Conservation (phyloP, 35 echinoderm and acorn worm species). For the Strongylocentrotus purpuratus region DNA sequence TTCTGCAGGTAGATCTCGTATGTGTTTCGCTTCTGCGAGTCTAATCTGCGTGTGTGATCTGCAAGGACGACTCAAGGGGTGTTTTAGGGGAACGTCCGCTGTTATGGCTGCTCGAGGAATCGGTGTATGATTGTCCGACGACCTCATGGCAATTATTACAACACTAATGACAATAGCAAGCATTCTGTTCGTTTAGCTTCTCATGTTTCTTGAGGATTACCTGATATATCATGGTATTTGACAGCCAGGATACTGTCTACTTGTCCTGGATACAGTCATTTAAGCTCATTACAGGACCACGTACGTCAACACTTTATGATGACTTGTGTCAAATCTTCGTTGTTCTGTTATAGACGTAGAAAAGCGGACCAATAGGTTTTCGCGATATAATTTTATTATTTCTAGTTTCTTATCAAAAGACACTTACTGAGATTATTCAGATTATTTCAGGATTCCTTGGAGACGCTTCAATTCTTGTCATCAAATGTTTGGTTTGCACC, state of each 20-base stretch:
- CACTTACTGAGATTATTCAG: no score
- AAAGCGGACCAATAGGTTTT: no score
- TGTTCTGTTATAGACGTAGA: no score
- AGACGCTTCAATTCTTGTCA: no score
- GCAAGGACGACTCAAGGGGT: neutral
- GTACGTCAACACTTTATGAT: no score
- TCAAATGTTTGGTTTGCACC: no score
- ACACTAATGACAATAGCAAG: neutral
- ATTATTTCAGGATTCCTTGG: no score
- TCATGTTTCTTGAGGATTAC: neutral
- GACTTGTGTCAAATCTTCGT: no score
- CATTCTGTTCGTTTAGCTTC: neutral
- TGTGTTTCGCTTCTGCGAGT: conserved; percentile 39
- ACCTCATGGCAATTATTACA: neutral
- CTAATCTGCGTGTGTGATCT: conserved; percentile 15
- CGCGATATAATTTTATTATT: no score
- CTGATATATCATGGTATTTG: neutral
- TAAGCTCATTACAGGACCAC: no score
- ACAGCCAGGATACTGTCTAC: neutral
- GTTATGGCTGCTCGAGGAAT: conserved; percentile 1
- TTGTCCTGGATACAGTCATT: no score
- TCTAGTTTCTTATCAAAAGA: no score
- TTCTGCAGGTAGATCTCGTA: conserved; percentile 22
- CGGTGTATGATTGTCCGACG: neutral
- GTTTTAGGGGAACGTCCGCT: conserved; percentile 5